Evolutionary conservation across 2,113 vertebrate species (phyloP).

Genomic region (Okapia johnstoni): DNA sequence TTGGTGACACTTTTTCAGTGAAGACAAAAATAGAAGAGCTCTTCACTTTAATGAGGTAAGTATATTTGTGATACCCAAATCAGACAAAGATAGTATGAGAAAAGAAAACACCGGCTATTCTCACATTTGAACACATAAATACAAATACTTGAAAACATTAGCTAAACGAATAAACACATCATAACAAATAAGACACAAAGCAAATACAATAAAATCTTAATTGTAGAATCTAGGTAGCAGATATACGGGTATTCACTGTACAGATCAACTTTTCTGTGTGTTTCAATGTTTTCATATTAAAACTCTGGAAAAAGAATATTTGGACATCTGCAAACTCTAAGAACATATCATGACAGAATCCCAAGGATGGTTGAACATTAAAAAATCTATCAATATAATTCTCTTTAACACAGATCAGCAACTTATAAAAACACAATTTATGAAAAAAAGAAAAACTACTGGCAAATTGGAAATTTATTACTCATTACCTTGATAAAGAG

Average conservation of each 20-base stretch:
- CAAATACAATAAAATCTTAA: slow-evolving; percentile 5
- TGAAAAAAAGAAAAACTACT: not conserved
- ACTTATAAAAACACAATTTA: not conserved
- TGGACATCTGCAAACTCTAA: not conserved
- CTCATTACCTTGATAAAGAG: not conserved
- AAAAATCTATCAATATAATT: not conserved
- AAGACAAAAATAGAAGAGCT: not conserved
- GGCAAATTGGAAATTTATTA: not conserved
- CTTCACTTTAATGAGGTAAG: not conserved
- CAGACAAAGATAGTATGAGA: not conserved
- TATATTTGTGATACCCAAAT: not conserved
- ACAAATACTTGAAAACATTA: not conserved
- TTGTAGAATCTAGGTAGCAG: not conserved
- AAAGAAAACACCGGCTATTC: not conserved
- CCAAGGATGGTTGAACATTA: not conserved
- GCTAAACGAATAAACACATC: not conserved
- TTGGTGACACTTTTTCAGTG: not conserved
- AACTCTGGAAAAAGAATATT: not conserved
- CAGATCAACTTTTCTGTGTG: not conserved
- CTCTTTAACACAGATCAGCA: not conserved
- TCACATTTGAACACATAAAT: not conserved
- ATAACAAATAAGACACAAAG: not conserved
- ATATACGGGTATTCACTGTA: not conserved
- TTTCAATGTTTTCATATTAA: not conserved
- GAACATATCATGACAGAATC: not conserved